Percentiles rank a stretch among this genome's conserved stretches.
Conservation (phyloP, 1,140 invertebrate genomes). For the Plectus sambesii region DNA sequence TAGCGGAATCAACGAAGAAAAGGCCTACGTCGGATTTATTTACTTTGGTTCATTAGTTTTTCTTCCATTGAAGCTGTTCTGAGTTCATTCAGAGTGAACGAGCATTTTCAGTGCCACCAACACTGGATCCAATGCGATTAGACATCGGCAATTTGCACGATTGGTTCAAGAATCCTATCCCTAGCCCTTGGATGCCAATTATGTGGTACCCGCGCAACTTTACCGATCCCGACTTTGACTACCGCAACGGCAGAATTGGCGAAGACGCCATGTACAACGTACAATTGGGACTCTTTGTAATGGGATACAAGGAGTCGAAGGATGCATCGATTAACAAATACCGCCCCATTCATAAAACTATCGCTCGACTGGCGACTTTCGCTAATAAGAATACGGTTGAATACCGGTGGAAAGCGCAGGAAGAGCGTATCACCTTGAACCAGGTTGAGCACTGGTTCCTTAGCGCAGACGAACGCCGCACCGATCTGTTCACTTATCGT, state of each 20-base stretch:
- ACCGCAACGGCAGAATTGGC: slow-evolving; percentile 19
- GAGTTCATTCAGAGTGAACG: not conserved
- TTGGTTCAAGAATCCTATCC: slow-evolving; percentile 44
- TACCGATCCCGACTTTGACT: slow-evolving; percentile 39
- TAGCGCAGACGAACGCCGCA: slow-evolving; percentile 39
- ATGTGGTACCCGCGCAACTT: slow-evolving; percentile 44
- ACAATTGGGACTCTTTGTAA: slow-evolving; percentile 42
- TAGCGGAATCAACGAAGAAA: slow-evolving; percentile 40
- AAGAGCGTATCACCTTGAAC: slow-evolving; percentile 41
- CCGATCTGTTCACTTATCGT: slow-evolving; percentile 41
- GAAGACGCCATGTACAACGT: slow-evolving; percentile 40
- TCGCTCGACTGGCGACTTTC: slow-evolving; percentile 35
- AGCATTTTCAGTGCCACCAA: slow-evolving; percentile 32
- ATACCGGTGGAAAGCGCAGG: slow-evolving; percentile 41
- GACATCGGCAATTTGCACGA: slow-evolving; percentile 44
- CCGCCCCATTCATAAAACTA: slow-evolving; percentile 39
- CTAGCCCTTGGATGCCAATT: slow-evolving; percentile 37
- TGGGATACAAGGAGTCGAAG: slow-evolving; percentile 43
- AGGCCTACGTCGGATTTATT: slow-evolving; percentile 43
- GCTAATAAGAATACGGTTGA: slow-evolving; percentile 38
- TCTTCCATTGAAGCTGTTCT: too few relatives aligned
- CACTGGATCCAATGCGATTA: slow-evolving; percentile 39
- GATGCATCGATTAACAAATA: slow-evolving; percentile 46
- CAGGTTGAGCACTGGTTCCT: slow-evolving; percentile 31
- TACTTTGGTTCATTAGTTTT: slow-evolving; percentile 35